Conservation (phyloP, 2,113 vertebrate species). For the Hemichromis elongatus region DNA sequence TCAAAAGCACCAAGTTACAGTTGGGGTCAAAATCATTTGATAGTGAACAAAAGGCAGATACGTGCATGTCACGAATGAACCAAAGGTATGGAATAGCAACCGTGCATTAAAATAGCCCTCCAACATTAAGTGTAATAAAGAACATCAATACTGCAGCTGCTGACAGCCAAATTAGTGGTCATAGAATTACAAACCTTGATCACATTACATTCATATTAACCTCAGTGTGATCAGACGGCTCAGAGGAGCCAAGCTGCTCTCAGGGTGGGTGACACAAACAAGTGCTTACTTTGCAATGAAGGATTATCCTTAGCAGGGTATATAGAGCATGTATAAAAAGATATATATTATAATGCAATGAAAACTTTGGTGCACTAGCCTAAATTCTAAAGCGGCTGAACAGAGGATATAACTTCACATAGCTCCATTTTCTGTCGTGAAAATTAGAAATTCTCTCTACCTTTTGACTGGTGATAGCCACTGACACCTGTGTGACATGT, state of each 20-base stretch:
- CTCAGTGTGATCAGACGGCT: background rate
- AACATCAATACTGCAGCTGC: conserved; percentile 19
- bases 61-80: background rate
- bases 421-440: background rate
- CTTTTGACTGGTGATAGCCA: background rate
- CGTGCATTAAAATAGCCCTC: background rate
- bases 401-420: background rate
- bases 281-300: background rate
- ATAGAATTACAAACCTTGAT: conserved; percentile 30
- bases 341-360: background rate
- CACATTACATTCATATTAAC: conserved; percentile 41
- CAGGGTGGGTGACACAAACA: background rate
- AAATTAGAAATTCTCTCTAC: background rate
- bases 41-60: background rate
- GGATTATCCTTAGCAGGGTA: background rate
- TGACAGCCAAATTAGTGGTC: conserved; percentile 38
- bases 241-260: background rate
- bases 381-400: background rate
- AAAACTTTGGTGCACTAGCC: background rate
- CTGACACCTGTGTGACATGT: background rate
- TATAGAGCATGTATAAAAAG: background rate
- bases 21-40: background rate
- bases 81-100: background rate
- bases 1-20: background rate
- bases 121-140: conserved; percentile 1